Base-by-base conservation (phyloP, 2,113 vertebrate genomes). In the Xiphorhynchus elegans region DNA sequence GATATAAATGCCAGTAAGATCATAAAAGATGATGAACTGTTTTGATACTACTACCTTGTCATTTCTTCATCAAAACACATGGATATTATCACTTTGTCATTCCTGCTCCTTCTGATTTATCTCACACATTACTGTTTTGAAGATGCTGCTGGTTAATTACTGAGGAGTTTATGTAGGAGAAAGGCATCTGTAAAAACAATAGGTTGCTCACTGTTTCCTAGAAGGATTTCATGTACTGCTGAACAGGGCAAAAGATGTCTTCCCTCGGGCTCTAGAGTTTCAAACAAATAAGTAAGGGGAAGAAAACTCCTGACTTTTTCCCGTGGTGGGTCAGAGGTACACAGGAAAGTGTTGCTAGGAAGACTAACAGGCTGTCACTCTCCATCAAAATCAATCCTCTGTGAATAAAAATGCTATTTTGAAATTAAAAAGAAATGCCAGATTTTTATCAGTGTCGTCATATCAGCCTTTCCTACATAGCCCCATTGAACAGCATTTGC, bases 111-210 rank as follows among this genome's bases (percentile, higher is more conserved):
- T 56, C 52, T 88, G 50, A 80, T 86, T 88, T 93, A 79, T 79
- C 50, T 90, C 29, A 29, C 63, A 83, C 15, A 15, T 62, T 73
- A 62, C 42, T 81, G 37, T 28, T 93, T 73, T 82, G 77, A 96
- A 87, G 81, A 53, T 66, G 31, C 12, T 95, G 13, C 10, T 53
- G 11, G 37, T 95, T 95, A 93, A 93, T 91, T 94, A 76, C 80
- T 66, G 62, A 93, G n/a, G 9, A 10, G 7, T 20, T 87, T 78
- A 40, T n/a, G 50, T 47, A 87, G 62, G 46, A 91, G 53, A 19
- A 44, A 81, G 18, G 14, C 70, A 56, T 72, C 52, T 78, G 37
- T 3, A 82, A 68, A 90, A 96, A 92, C 66, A 94, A 60, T 84
- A 76, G 69, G 2, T 82, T 95, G 25, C n/a, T 87, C 77, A 58